Evolutionary conservation across 53 echinoderm and acorn worm genomes (phyloP).

Genomic region (Stichopus horrens): DNA sequence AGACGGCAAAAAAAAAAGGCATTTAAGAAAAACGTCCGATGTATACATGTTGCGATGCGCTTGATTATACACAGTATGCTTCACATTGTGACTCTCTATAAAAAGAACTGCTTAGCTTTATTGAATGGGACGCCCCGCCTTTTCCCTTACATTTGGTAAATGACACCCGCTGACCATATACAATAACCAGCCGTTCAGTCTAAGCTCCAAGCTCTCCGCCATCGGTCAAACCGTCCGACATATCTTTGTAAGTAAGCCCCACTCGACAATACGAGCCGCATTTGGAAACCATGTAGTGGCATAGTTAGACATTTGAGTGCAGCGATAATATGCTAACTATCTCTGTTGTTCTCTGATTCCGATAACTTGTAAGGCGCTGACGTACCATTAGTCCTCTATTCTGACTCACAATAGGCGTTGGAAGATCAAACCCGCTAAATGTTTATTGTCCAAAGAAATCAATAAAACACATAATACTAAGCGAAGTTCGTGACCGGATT

Average conservation of each 20-base stretch:
- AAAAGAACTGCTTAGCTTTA: neutral
- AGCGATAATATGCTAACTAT: neutral
- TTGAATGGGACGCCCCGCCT: constrained; percentile 29
- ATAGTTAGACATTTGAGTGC: neutral
- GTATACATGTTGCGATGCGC: no score
- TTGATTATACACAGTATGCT: no score
- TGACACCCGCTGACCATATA: constrained; percentile 22
- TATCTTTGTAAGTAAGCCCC: neutral
- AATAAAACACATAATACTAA: constrained; percentile 37
- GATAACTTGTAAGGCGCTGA: neutral
- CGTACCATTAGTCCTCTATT: constrained; percentile 25
- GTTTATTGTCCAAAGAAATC: constrained; percentile 43
- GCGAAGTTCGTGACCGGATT: constrained; percentile 45
- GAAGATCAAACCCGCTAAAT: constrained; percentile 18
- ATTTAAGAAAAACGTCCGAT: no score
- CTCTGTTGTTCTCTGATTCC: neutral
- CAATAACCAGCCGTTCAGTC: neutral
- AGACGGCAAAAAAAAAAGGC: no score
- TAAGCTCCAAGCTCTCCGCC: neutral
- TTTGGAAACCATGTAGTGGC: no score
- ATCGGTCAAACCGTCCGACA: neutral
- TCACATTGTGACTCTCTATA: no score
- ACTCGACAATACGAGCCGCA: no score
- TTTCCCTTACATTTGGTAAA: constrained; percentile 2
- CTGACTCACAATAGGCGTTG: constrained; percentile 21